These are phyloP conservation scores for Zapornia atra DNA, from an alignment of 2,113 vertebrate genomes.

Conservation along the genomic window DNA sequence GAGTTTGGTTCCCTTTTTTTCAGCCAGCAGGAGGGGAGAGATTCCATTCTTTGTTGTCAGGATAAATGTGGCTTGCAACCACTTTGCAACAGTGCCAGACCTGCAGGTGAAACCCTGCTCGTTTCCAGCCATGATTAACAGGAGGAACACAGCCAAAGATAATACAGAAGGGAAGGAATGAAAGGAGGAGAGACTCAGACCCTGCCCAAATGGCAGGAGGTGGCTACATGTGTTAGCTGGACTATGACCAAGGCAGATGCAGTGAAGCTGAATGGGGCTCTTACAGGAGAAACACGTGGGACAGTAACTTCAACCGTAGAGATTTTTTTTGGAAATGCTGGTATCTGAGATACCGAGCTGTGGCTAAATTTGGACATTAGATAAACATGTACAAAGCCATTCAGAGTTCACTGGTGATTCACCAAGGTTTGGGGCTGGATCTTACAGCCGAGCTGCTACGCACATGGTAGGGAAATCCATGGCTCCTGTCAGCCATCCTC, in stretches of 20 bases:
- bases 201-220: slow-evolving; percentile 26
- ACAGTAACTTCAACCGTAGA: neutral
- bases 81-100: slow-evolving; percentile 10
- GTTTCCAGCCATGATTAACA: neutral
- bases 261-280: slow-evolving; percentile 18
- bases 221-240: slow-evolving; percentile 25
- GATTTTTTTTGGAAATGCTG: neutral
- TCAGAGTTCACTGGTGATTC: neutral
- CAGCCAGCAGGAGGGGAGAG: neutral
- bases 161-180: neutral
- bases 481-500: neutral
- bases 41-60: neutral
- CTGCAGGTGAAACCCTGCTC: slow-evolving; percentile 54
- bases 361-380: neutral
- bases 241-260: slow-evolving; percentile 3
- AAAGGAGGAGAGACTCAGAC: neutral
- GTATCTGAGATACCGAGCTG: neutral
- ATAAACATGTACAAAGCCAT: neutral
- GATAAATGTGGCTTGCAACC: slow-evolving; percentile 7
- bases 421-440: neutral
- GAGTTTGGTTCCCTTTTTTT: neutral
- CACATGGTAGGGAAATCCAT: neutral
- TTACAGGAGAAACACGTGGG: neutral
- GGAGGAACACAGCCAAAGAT: neutral
- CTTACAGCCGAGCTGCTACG: neutral